phyloP scores from a whole-genome alignment of 2,888 invertebrate genomes.

The Furcula furcula region DNA sequence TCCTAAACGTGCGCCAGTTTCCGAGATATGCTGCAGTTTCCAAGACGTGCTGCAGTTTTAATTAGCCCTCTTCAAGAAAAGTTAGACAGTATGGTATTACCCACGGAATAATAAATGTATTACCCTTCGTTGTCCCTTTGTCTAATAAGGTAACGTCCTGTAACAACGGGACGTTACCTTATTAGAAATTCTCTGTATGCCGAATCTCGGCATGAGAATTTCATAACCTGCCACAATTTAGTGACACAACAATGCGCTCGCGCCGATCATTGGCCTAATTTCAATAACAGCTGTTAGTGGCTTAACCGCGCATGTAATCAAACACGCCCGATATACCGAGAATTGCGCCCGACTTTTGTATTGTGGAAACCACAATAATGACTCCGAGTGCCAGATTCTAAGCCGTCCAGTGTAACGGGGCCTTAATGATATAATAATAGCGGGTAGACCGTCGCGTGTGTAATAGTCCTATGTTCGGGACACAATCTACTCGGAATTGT shows the following conservation, averaged over 20 bases:
- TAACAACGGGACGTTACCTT: too few relatives aligned
- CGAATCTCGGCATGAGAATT: too few relatives aligned
- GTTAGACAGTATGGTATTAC: too few relatives aligned
- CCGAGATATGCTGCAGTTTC: too few relatives aligned
- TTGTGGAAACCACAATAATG: slow-evolving; percentile 44
- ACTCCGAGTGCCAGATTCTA: slow-evolving; percentile 41
- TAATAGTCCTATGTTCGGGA: slow-evolving; percentile 48
- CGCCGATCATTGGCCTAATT: slow-evolving; percentile 16
- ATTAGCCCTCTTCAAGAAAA: too few relatives aligned
- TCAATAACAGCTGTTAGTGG: slow-evolving; percentile 18
- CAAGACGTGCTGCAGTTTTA: too few relatives aligned
- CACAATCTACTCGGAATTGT: slow-evolving; percentile 14
- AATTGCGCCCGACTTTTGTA: slow-evolving; percentile 27
- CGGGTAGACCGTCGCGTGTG: slow-evolving; percentile 51
- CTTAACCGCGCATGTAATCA: slow-evolving; percentile 25
- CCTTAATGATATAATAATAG: slow-evolving; percentile 63
- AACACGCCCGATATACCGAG: slow-evolving; percentile 32
- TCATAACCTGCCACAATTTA: neutral
- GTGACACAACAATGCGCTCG: neutral
- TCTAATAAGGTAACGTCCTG: too few relatives aligned
- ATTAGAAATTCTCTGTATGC: too few relatives aligned
- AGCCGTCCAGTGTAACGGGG: slow-evolving; percentile 48
- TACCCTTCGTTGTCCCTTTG: too few relatives aligned
- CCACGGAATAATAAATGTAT: too few relatives aligned
- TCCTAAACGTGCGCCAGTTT: too few relatives aligned